A percentile compares a stretch with the other conserved stretches of the same genome.
Conservation (phyloP, 2,113 vertebrate genomes). For the Semicossyphus pulcher region DNA sequence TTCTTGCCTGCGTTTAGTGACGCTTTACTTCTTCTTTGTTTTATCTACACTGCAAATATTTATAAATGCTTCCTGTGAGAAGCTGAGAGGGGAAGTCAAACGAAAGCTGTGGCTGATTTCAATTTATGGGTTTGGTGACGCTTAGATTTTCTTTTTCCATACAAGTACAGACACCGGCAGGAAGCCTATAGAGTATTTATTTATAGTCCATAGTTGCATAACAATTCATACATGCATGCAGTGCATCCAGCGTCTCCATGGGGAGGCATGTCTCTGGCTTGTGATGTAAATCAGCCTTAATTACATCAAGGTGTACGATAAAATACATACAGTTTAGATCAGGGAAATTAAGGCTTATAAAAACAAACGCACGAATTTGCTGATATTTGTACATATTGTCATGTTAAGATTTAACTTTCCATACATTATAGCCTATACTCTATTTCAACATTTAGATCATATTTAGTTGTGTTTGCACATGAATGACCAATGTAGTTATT, state of each 20-base stretch:
- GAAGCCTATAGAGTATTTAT: neutral
- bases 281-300: neutral
- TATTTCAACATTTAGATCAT: no score
- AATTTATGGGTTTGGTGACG: neutral
- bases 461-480: neutral
- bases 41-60: slow-evolving; percentile 23
- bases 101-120: neutral
- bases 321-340: neutral
- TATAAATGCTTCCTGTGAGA: neutral
- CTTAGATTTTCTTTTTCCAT: neutral
- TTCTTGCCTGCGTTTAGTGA: neutral
- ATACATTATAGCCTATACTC: no score
- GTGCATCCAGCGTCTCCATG: neutral
- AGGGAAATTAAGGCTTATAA: no score
- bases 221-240: neutral
- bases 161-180: neutral
- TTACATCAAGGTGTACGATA: neutral
- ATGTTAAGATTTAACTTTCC: no score
- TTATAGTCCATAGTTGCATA: neutral
- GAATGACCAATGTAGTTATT: neutral
- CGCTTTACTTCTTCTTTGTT: neutral
- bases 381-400: no score
- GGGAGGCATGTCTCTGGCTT: neutral
- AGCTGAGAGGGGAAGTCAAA: neutral
- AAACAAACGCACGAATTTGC: no score